Percentiles rank a stretch among this genome's conserved stretches.
Evolutionary conservation across 2,888 invertebrate genomes (phyloP).

Genomic region (Busseola fusca): DNA sequence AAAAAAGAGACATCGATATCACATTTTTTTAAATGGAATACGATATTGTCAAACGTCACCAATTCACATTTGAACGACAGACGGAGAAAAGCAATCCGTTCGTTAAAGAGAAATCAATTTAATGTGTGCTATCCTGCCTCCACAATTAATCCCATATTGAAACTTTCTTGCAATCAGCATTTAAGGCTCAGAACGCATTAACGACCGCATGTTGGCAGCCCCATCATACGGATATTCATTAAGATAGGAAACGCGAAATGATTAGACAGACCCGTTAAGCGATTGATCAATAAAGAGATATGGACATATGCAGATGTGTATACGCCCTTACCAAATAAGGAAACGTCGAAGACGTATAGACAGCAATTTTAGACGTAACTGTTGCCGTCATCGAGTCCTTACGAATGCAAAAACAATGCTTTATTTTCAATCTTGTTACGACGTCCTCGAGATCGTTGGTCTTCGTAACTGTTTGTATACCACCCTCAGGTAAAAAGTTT

Average conservation of each 20-base stretch:
- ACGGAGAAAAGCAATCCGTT: neutral
- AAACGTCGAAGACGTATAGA: conserved; percentile 31
- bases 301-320: conserved; percentile 69
- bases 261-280: conserved; percentile 66
- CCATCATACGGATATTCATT: conserved; percentile 74
- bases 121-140: conserved; percentile 18
- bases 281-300: conserved; percentile 77
- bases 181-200: conserved; percentile 33
- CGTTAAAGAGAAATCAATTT: conserved; percentile 29
- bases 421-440: neutral
- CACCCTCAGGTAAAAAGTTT: too few species aligned
- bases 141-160: conserved; percentile 40
- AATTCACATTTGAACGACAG: neutral
- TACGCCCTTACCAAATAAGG: conserved; percentile 66
- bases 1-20: neutral
- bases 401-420: neutral
- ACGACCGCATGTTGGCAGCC: conserved; percentile 59
- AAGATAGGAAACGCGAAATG: conserved; percentile 73
- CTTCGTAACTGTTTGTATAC: too few species aligned
- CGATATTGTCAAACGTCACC: too few species aligned
- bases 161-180: conserved; percentile 39
- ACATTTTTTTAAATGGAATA: neutral
- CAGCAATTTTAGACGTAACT: neutral
- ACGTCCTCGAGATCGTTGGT: too few species aligned
- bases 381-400: too few species aligned